Evolutionary conservation across 1,140 invertebrate genomes (phyloP), one percentile per base, ranked within the genome.

Genomic region (Heliconius himera): DNA sequence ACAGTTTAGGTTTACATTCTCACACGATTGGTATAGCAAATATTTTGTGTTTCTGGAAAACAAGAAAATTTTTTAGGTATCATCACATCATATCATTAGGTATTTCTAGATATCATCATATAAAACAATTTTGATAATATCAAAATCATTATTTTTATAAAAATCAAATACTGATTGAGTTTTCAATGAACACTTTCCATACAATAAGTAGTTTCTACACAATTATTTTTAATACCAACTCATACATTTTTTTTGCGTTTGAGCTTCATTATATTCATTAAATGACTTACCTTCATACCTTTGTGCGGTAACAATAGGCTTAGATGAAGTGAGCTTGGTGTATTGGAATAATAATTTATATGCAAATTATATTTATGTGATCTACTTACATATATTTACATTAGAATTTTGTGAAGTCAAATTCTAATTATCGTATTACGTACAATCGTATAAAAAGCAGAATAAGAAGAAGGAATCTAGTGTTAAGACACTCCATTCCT

Each of bases 261-360:
- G 13, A 56, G 70, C 73, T 54, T 22, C 70, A 80, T 73, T 51
- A 75, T 76, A 74, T 76, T 76, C 70, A 72, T 80, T 80, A 80
- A 76, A 76, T 73, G 60, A 76, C 33, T 66, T 26, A 11, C 60
- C 74, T 76, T 51, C 72, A 75, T 80, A 77, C 74, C 82, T 84
- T 85, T 85, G 82, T 83, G 49, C 77, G 81, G 78, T 80, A 76
- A 83, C 82, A 82, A 84, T 80, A 80, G 79, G 46, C 81, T 80
- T 80, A 75, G 84, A 84, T 83, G 73, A 84, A 76, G 79, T 79
- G 72, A 80, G 81, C 77, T 75, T 60, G 77, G 76, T 79, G 70
- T 83, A 78, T 81, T 87, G 82, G 85, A 82, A 86, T 86, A 82
- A 86, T 87, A 86, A 87, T 87, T 82, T 87, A 87, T 83, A 87